Conservation (phyloP, 2,888 invertebrate species). For the Sepioteuthis lessoniana region DNA sequence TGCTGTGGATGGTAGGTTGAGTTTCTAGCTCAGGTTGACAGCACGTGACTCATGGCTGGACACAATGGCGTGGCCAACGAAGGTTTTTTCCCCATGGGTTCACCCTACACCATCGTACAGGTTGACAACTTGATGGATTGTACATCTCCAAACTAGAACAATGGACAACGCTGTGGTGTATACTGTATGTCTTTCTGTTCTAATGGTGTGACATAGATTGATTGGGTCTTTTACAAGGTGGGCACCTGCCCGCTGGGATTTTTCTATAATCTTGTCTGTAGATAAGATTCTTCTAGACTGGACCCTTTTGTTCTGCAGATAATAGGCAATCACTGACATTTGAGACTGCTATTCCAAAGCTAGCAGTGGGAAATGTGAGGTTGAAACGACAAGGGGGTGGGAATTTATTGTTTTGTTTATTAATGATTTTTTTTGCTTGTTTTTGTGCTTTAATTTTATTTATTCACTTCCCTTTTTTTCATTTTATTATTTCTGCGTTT, state of each 20-base stretch:
- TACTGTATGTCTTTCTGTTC: neutral
- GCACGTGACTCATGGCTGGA: neutral
- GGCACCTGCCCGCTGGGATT: neutral
- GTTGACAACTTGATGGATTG: slow-evolving; percentile 47
- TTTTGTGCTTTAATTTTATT: neutral
- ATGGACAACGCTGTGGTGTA: slow-evolving; percentile 41
- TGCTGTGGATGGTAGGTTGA: neutral
- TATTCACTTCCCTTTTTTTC: too few species aligned
- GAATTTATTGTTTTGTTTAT: neutral
- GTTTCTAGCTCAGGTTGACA: slow-evolving; percentile 2
- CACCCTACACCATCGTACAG: neutral
- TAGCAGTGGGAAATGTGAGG: neutral
- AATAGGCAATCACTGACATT: slow-evolving; percentile 23
- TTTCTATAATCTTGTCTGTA: slow-evolving; percentile 38
- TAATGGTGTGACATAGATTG: slow-evolving; percentile 40
- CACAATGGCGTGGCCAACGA: neutral
- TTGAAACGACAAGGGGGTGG: neutral
- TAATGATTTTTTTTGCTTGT: neutral
- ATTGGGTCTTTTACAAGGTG: slow-evolving; percentile 40
- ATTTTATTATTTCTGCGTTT: too few species aligned
- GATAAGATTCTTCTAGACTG: slow-evolving; percentile 42
- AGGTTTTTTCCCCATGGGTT: neutral
- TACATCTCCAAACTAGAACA: slow-evolving; percentile 39
- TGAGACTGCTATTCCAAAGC: neutral
- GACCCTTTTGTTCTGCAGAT: slow-evolving; percentile 1